These are phyloP conservation scores for Temnothorax ravouxi DNA, from an alignment of 2,888 invertebrate genomes.

Conservation along the genomic window DNA sequence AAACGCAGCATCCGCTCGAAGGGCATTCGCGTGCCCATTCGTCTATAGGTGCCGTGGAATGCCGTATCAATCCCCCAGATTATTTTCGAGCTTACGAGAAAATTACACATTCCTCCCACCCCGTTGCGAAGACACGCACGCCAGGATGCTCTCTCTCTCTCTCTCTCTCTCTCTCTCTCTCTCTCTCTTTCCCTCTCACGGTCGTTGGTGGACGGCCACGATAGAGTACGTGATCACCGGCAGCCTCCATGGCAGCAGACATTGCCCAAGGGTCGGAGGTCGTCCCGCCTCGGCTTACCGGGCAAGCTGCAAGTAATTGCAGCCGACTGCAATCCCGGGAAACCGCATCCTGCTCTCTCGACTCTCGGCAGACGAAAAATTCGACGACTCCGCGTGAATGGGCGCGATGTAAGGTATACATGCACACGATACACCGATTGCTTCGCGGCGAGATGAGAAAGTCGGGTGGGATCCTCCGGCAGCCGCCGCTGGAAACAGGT, in stretches of 20 bases:
- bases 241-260: slow-evolving; percentile 82
- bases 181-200: slow-evolving; percentile 26
- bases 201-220: slow-evolving; percentile 74
- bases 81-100: slow-evolving; percentile 82
- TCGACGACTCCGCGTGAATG: slow-evolving; percentile 71
- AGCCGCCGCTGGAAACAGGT: slow-evolving; percentile 1
- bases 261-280: slow-evolving; percentile 83
- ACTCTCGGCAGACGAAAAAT: slow-evolving; percentile 71
- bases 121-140: slow-evolving; percentile 73
- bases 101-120: slow-evolving; percentile 80
- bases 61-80: slow-evolving; percentile 79
- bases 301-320: slow-evolving; percentile 83
- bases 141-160: slow-evolving; percentile 50
- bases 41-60: slow-evolving; percentile 60
- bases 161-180: slow-evolving; percentile 33
- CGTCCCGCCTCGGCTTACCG: slow-evolving; percentile 85
- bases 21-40: slow-evolving; percentile 30
- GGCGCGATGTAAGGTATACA: slow-evolving; percentile 54
- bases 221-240: slow-evolving; percentile 85
- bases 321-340: slow-evolving; percentile 81
- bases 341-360: slow-evolving; percentile 76
- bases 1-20: slow-evolving; percentile 4
- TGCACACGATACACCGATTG: slow-evolving; percentile 41
- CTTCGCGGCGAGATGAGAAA: slow-evolving; percentile 65
- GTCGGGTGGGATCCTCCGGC: slow-evolving; percentile 47